These are phyloP conservation scores for Halocynthia roretzi DNA, from an alignment of 23 tunicate genomes.

Conservation along the genomic window DNA sequence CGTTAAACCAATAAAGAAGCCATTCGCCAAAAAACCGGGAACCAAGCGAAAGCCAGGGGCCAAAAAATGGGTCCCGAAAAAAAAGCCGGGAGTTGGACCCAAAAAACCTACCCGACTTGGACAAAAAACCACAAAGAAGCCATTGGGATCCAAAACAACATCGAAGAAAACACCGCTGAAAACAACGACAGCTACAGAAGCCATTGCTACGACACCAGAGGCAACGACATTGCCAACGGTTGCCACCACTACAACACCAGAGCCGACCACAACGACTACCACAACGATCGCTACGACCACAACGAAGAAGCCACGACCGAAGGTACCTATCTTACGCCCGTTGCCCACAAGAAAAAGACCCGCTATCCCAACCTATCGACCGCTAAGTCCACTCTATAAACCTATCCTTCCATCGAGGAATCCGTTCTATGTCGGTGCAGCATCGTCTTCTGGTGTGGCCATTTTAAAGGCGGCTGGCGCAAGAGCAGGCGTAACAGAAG, in stretches of 20 bases:
- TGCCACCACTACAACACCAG: neutral
- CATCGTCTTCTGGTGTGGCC: neutral
- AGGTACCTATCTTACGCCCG: too few species aligned
- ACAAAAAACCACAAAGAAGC: neutral
- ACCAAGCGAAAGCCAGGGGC: neutral
- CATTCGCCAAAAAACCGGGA: neutral
- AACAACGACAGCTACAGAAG: neutral
- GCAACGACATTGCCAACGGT: neutral
- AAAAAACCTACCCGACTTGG: too few species aligned
- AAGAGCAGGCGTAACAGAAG: neutral
- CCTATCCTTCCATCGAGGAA: neutral
- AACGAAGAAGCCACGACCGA: too few species aligned
- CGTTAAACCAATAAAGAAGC: neutral
- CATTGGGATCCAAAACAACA: neutral
- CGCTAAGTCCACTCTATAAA: neutral
- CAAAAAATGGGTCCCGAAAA: neutral
- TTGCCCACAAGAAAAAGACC: slow-evolving; percentile 8
- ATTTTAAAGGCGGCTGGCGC: slow-evolving; percentile 1
- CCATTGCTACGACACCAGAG: neutral
- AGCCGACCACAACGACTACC: slow-evolving; percentile 2
- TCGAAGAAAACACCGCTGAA: neutral
- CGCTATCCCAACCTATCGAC: slow-evolving; percentile 6
- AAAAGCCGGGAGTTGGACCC: neutral
- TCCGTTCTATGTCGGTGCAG: neutral
- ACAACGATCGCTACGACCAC: neutral